Percentiles rank a stretch among this genome's conserved stretches.
phyloP scores from a whole-genome alignment of 2,888 invertebrate genomes.

The Dicranocentrus wangi region DNA sequence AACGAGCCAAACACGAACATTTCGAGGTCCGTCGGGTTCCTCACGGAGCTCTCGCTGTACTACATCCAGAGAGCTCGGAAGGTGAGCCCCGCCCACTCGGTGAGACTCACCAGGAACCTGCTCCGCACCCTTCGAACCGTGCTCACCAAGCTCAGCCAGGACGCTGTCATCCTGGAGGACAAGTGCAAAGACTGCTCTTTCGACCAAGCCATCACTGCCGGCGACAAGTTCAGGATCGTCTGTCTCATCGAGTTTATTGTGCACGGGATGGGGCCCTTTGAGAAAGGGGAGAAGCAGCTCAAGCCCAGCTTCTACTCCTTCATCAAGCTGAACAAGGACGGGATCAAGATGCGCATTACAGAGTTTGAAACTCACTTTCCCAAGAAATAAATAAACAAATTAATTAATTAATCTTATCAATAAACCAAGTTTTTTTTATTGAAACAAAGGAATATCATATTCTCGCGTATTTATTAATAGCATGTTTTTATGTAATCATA shows the following conservation, averaged over 20 bases:
- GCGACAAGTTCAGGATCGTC: constrained; percentile 37
- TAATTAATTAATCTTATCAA: no score
- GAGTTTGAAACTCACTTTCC: constrained; percentile 46
- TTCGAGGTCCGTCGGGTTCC: constrained; percentile 34
- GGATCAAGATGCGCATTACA: constrained; percentile 7
- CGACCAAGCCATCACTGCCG: constrained; percentile 16
- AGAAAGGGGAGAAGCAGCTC: constrained; percentile 12
- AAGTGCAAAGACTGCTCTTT: constrained; percentile 16
- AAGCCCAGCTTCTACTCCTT: constrained; percentile 20
- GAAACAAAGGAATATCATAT: no score
- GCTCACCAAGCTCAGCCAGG: constrained; percentile 42
- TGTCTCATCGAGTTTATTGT: constrained; percentile 52
- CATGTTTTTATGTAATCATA: no score
- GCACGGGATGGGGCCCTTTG: constrained; percentile 32
- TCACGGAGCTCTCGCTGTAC: constrained; percentile 45
- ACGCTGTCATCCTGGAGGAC: not conserved
- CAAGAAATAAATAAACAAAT: no score
- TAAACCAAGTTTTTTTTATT: no score
- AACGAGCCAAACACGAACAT: not conserved
- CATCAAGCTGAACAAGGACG: constrained; percentile 9
- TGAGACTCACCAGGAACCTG: constrained; percentile 49
- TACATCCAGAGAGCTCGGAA: constrained; percentile 1
- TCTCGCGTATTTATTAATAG: no score
- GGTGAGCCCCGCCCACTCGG: constrained; percentile 27
- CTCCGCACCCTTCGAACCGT: constrained; percentile 45